Evolutionary conservation across 1,140 invertebrate species (phyloP).

Genomic region (Trachymyrmex cornetzi): DNA sequence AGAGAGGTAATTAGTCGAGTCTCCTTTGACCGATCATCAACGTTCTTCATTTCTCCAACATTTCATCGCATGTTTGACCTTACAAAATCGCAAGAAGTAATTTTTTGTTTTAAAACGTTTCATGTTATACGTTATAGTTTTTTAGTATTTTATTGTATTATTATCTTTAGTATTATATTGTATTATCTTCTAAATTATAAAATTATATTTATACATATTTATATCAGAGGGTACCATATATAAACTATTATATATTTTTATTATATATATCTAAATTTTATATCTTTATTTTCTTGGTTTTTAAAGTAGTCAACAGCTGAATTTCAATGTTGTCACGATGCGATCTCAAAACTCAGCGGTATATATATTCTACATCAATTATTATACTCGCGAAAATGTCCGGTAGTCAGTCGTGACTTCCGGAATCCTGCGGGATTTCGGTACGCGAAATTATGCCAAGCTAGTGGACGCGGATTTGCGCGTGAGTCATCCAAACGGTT

Average conservation of each 20-base stretch:
- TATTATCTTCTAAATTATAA: background rate
- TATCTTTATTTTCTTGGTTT: background rate
- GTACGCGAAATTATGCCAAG: conserved; percentile 67
- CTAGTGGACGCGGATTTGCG: conserved; percentile 63
- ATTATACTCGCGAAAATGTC: conserved; percentile 25
- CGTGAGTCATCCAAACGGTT: conserved; percentile 70
- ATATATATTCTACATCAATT: background rate
- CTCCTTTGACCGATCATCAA: conserved; percentile 72
- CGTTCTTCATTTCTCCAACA: conserved; percentile 67
- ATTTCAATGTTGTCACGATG: background rate
- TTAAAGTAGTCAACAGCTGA: background rate
- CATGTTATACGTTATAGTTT: background rate
- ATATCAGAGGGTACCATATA: background rate
- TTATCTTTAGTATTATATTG: background rate
- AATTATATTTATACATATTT: background rate
- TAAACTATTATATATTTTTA: background rate
- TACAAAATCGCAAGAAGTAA: background rate
- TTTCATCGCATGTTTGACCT: conserved; percentile 1
- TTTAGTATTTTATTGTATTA: background rate
- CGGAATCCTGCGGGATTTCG: conserved; percentile 63
- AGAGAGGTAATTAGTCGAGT: conserved; percentile 72
- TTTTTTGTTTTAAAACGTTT: background rate
- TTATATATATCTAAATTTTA: background rate
- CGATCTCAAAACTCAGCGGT: background rate
- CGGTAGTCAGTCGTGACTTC: conserved; percentile 49